Evolutionary conservation across 1,140 invertebrate species (phyloP), one percentile per base, ranked within the genome.

Genomic region (Brachionus angularis): DNA sequence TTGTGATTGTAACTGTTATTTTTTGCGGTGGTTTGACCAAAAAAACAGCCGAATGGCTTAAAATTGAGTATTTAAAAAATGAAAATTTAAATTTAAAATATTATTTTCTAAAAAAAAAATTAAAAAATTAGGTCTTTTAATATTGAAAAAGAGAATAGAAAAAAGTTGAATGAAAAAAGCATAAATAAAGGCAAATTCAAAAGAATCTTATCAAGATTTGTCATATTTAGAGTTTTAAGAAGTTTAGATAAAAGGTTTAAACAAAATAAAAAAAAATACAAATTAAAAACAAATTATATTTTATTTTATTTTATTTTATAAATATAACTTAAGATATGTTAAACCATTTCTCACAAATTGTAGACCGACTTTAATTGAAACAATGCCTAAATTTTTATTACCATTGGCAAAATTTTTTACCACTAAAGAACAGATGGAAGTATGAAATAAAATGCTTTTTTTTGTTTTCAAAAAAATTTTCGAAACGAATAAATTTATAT

Each of bases 291-390:
- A n/a, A 42, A 10, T 42, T 42, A 16, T 10, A 10, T 10, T 42
- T 16, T 10, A 10, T 10, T 42, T 16, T 42, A 42, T 42, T 10
- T 10, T 10, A 10, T 42, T 10, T 10, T 16, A 16, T 10, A 10
- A 16, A 42, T 10, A 10, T n/a, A 14, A 27, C 73, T 34, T 10
- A 62, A 86, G 86, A 52, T 94, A 93, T 77, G 91, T 98, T 87
- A 98, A 98, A 79, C 95, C 95, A 0, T 82, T 98, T 46, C 82
- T 98, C 39, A 98, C 95, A 0, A 91, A 98, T 81, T 90, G 91
- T 71, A 85, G 90, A 33, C 95, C 94, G 18, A 93, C 93, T 1
- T 82, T 98, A 10, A 85, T 95, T 31, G 93, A 97, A 76, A 98
- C 94, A 0, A 80, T 96, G 74, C 95, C 95, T 3, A 86, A 74